Percentiles rank a stretch among this genome's conserved stretches.
Evolutionary conservation across 2,797 vertebrate genomes (phyloP).

Genomic region (Pyrocephalus nanus): DNA sequence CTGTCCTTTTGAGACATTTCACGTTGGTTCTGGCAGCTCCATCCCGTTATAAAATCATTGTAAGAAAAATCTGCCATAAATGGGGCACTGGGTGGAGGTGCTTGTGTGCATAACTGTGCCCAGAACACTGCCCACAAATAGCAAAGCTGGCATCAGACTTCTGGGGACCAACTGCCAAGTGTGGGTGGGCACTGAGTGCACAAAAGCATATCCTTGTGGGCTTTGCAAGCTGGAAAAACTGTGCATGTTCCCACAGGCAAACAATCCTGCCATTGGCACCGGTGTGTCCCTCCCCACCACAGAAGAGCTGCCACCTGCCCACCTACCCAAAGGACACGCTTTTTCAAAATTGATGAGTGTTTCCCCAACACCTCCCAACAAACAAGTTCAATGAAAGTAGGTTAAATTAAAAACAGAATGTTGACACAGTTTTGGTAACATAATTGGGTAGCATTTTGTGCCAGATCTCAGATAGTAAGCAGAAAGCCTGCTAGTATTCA

Average conservation of each 20-base stretch:
- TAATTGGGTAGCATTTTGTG: neutral
- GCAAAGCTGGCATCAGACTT: slow-evolving; percentile 23
- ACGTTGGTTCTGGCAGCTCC: neutral
- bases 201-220: neutral
- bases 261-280: neutral
- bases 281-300: neutral
- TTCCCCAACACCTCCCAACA: slow-evolving; percentile 32
- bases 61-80: neutral
- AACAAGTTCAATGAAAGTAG: slow-evolving; percentile 29
- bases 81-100: slow-evolving; percentile 28
- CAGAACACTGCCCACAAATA: neutral
- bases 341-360: neutral
- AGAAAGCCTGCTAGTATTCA: neutral
- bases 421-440: neutral
- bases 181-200: neutral
- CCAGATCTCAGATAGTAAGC: neutral
- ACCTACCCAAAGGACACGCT: neutral
- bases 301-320: neutral
- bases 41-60: neutral
- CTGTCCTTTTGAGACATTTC: neutral
- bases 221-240: neutral
- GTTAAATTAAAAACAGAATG: slow-evolving; percentile 22
- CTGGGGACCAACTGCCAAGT: neutral
- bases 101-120: neutral
- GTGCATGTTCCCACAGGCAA: neutral